phyloP scores from a whole-genome alignment of 2,797 vertebrate genomes.

The Syngnathus rostellatus region DNA sequence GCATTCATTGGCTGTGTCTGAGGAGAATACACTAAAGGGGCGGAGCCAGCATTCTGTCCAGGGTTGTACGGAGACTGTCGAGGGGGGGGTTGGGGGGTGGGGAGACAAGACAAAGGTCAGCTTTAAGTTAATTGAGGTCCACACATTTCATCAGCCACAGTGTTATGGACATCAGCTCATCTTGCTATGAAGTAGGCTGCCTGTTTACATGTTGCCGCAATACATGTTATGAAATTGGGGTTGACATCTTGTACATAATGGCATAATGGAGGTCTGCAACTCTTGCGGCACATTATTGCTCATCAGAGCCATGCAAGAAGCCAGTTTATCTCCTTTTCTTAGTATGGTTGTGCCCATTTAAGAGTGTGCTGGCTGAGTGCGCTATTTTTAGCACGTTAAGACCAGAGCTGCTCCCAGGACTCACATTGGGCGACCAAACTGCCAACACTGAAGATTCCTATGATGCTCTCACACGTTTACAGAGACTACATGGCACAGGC shows the following conservation, averaged over 20 bases:
- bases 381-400: conserved; percentile 41
- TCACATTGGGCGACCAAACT: conserved; percentile 30
- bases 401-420: conserved; percentile 33
- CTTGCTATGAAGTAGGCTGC: conserved; percentile 1
- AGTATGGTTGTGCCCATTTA: conserved; percentile 28
- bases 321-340: conserved; percentile 22
- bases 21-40: conserved; percentile 86
- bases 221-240: conserved; percentile 21
- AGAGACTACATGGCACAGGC: background rate
- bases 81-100: conserved; percentile 3
- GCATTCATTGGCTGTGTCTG: conserved; percentile 92
- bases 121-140: background rate
- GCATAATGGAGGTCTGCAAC: conserved; percentile 24
- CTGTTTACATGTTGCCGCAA: conserved; percentile 11
- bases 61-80: conserved; percentile 86
- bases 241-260: conserved; percentile 21
- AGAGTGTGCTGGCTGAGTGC: conserved; percentile 27
- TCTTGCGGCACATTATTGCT: conserved; percentile 25
- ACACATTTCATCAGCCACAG: conserved; percentile 8
- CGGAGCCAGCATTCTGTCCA: conserved; percentile 89
- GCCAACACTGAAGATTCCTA: background rate
- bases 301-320: conserved; percentile 25
- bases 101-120: conserved; percentile 14
- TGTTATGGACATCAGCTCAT: conserved; percentile 10
- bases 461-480: background rate